Evolutionary conservation across 2,113 vertebrate species (phyloP).

Genomic region (Arizona elegans): DNA sequence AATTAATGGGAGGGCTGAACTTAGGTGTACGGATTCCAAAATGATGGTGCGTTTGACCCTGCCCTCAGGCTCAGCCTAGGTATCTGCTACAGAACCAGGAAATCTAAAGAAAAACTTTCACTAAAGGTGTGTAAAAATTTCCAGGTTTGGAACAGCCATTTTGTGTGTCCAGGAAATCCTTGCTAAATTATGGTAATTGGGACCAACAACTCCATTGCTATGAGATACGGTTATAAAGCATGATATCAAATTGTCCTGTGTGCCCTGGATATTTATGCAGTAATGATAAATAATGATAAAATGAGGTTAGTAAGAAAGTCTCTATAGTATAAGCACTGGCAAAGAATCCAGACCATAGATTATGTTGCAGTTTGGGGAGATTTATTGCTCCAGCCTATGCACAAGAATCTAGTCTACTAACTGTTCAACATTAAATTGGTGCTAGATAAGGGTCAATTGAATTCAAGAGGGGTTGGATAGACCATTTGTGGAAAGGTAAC

Average conservation of each 20-base stretch:
- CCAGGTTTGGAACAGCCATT: not conserved
- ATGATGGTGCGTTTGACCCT: not conserved
- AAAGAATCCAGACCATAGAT: not conserved
- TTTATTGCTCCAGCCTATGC: not conserved
- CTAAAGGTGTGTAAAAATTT: not conserved
- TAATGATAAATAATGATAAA: not conserved
- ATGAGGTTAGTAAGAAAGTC: not conserved
- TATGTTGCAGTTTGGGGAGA: not conserved
- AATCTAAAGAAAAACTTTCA: not conserved
- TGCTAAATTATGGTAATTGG: not conserved
- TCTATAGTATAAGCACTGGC: not conserved
- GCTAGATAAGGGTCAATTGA: not conserved
- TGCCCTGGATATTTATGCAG: not conserved
- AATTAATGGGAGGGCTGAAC: not conserved
- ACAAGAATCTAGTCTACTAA: not conserved
- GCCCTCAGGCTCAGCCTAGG: not conserved
- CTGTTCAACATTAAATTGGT: not conserved
- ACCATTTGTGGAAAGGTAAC: not conserved
- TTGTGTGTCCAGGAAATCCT: not conserved
- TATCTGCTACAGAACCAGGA: not conserved
- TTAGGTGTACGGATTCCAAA: not conserved
- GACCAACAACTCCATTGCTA: not conserved
- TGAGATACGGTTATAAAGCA: not conserved
- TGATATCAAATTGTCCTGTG: not conserved
- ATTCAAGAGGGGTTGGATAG: not conserved